These are phyloP conservation scores for Flexamia atlantica DNA, from an alignment of 2,888 invertebrate genomes.

Conservation along the genomic window DNA sequence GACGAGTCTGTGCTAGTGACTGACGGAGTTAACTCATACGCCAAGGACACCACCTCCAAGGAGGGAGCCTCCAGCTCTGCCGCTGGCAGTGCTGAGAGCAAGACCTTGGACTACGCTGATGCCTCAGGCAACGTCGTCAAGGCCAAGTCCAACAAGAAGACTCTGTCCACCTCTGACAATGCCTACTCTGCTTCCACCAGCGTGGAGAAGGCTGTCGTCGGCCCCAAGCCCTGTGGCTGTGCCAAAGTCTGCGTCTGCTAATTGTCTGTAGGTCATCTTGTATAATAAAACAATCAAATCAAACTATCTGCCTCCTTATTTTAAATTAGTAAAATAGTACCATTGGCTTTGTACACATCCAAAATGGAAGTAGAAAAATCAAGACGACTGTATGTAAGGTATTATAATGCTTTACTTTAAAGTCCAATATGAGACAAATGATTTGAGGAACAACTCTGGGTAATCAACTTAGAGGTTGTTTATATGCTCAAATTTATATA, in stretches of 20 bases:
- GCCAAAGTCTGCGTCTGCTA: not conserved
- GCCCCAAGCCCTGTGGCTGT: constrained; percentile 5
- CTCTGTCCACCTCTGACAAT: not conserved
- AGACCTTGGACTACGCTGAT: not conserved
- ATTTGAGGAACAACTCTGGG: too few relatives aligned
- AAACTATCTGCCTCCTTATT: too few relatives aligned
- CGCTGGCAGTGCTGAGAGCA: not conserved
- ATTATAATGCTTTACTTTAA: too few relatives aligned
- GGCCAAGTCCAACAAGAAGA: not conserved
- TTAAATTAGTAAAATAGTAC: too few relatives aligned
- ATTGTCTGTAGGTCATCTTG: too few relatives aligned
- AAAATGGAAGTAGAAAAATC: too few relatives aligned
- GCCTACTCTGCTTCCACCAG: not conserved
- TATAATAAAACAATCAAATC: too few relatives aligned
- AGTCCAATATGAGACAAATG: too few relatives aligned
- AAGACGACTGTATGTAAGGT: too few relatives aligned
- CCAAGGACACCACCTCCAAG: not conserved
- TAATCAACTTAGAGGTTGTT: too few relatives aligned
- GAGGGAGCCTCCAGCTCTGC: not conserved
- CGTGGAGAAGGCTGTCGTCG: not conserved
- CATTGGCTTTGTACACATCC: too few relatives aligned
- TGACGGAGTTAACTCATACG: not conserved
- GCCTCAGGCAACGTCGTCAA: not conserved
- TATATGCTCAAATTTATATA: too few relatives aligned
- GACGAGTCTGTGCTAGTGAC: not conserved